Evolutionary conservation across 2,113 vertebrate species (phyloP).

Genomic region (Genyomyrus donnyi): DNA sequence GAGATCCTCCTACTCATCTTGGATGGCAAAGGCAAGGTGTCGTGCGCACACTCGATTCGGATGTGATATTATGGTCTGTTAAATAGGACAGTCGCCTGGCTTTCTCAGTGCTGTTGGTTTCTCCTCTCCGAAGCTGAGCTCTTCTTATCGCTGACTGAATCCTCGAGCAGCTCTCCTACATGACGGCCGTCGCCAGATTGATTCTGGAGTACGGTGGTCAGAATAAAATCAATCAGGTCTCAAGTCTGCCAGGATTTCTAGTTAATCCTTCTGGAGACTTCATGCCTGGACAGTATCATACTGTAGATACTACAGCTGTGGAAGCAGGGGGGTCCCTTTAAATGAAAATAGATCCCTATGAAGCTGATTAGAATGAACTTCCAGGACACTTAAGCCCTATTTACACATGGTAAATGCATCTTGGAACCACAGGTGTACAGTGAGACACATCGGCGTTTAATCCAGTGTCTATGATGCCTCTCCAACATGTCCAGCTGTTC

Average conservation of each 20-base stretch:
- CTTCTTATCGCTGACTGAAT: not conserved
- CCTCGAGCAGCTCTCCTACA: not conserved
- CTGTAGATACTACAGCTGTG: not conserved
- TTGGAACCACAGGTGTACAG: not conserved
- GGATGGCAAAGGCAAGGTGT: not conserved
- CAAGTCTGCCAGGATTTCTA: not conserved
- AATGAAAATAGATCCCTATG: not conserved
- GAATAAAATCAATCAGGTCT: not conserved
- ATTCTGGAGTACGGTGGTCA: not conserved
- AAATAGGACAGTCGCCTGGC: not conserved
- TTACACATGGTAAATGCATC: not conserved
- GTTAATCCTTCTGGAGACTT: not conserved
- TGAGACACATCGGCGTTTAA: not conserved
- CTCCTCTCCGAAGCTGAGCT: not conserved
- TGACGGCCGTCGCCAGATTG: not conserved
- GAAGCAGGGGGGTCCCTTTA: not conserved
- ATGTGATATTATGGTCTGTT: not conserved
- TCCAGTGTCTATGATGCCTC: not conserved
- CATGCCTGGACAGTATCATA: not conserved
- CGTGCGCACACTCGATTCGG: not conserved
- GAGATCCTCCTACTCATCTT: not conserved
- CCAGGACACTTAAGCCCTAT: not conserved
- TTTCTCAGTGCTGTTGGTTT: not conserved
- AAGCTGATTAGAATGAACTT: not conserved
- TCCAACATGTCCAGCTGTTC: not conserved